Percentiles rank a stretch among this genome's conserved stretches.
Conservation (phyloP, 1,140 invertebrate species). For the Zaprionus ghesquierei region DNA sequence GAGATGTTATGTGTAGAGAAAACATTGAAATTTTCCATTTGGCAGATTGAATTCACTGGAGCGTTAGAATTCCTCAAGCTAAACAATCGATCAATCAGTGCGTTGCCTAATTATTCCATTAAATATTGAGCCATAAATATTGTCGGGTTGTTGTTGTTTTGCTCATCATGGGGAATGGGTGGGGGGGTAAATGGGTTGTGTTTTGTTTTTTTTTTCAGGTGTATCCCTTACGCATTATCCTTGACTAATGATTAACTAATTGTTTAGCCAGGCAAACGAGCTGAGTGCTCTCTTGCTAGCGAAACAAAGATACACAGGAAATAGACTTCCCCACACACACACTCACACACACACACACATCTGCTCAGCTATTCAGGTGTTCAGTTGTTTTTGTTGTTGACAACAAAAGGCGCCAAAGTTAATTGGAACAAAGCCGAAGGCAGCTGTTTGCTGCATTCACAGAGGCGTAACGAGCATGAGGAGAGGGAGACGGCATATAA, state of each 20-base stretch:
- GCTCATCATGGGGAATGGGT: not conserved
- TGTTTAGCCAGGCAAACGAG: constrained; percentile 33
- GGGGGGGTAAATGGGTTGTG: not conserved
- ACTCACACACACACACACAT: constrained; percentile 9
- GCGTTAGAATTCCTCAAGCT: not conserved
- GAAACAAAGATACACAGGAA: constrained; percentile 16
- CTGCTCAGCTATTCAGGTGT: not conserved
- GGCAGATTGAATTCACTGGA: not conserved
- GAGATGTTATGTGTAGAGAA: not conserved
- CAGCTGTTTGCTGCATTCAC: constrained; percentile 17
- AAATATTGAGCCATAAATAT: not conserved
- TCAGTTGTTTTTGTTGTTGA: constrained; percentile 21
- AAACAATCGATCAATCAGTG: not conserved
- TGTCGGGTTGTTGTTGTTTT: not conserved
- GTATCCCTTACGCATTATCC: constrained; percentile 48
- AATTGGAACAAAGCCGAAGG: constrained; percentile 58
- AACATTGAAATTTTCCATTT: not conserved
- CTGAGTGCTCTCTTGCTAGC: not conserved
- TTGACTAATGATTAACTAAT: constrained; percentile 56
- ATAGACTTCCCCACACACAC: not conserved
- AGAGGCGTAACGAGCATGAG: constrained; percentile 4
- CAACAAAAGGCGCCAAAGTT: constrained; percentile 59
- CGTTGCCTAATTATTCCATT: constrained; percentile 3
- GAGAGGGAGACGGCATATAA: not conserved
- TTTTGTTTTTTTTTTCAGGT: not conserved